phyloP scores from a whole-genome alignment of 2,797 vertebrate species.

The Manis pentadactyla region DNA sequence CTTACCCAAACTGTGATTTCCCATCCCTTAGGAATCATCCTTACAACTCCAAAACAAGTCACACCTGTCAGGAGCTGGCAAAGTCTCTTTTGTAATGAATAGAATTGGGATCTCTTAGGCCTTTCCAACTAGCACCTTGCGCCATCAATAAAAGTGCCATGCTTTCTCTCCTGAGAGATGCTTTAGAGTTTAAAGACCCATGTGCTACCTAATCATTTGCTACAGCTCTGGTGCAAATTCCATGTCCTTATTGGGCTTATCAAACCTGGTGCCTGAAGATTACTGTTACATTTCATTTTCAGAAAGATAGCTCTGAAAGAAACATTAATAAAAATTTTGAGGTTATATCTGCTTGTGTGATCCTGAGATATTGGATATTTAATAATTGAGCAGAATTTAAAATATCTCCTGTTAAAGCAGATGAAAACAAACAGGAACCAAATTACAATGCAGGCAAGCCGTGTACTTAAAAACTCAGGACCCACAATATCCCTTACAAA shows the following conservation, averaged over 20 bases:
- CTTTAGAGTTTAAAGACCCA: constrained; percentile 56
- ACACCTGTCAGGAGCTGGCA: not conserved
- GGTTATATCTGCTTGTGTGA: constrained; percentile 59
- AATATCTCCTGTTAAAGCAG: constrained; percentile 54
- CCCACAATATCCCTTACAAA: not conserved
- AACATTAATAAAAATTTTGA: constrained; percentile 67
- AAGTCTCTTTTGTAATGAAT: constrained; percentile 31
- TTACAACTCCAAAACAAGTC: not conserved
- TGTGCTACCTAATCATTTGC: constrained; percentile 32
- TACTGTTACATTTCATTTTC: constrained; percentile 72
- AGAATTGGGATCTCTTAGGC: not conserved
- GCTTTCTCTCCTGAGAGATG: not conserved
- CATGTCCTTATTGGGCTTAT: constrained; percentile 55
- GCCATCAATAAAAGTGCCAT: constrained; percentile 38
- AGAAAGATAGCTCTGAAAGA: constrained; percentile 71
- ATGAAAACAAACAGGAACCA: constrained; percentile 52
- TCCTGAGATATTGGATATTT: constrained; percentile 70
- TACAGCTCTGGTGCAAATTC: constrained; percentile 48
- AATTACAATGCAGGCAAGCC: not conserved
- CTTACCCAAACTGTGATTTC: not conserved
- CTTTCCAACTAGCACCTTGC: not conserved
- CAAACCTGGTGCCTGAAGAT: constrained; percentile 55
- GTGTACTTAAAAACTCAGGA: constrained; percentile 38
- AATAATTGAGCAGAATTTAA: constrained; percentile 75
- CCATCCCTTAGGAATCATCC: not conserved